A percentile compares a stretch with the other conserved stretches of the same genome.
These are phyloP conservation scores for Listronotus oregonensis DNA, from an alignment of 1,140 invertebrate species.

Conservation along the genomic window DNA sequence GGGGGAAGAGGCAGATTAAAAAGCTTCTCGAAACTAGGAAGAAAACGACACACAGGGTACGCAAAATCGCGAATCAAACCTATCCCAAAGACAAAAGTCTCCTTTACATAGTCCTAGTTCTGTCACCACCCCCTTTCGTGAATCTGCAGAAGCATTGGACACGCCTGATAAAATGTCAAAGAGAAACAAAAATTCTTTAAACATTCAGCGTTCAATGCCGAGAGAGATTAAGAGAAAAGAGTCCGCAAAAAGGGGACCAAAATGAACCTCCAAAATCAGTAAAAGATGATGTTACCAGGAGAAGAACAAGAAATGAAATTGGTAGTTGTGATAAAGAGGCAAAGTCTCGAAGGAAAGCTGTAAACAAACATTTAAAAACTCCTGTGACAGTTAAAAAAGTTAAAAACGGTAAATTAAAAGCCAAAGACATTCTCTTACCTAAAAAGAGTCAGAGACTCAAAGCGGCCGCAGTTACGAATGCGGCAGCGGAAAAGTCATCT, in stretches of 20 bases:
- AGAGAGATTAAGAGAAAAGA: slow-evolving; percentile 49
- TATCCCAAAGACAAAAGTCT: slow-evolving; percentile 30
- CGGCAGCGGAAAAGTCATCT: slow-evolving; percentile 1
- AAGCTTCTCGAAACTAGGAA: no score
- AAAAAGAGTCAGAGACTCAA: slow-evolving; percentile 28
- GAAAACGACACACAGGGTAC: slow-evolving; percentile 54
- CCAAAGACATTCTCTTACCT: neutral
- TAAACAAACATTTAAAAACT: neutral
- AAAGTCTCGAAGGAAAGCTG: neutral
- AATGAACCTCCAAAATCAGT: slow-evolving; percentile 1
- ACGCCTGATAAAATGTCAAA: slow-evolving; percentile 76
- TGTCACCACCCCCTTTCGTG: slow-evolving; percentile 7
- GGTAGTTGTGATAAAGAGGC: neutral
- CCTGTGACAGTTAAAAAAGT: neutral
- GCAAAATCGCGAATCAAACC: slow-evolving; percentile 42
- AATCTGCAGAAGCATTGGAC: slow-evolving; percentile 67
- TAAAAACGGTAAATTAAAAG: slow-evolving; percentile 12
- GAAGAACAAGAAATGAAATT: slow-evolving; percentile 14
- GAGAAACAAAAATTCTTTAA: slow-evolving; percentile 86
- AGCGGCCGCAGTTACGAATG: slow-evolving; percentile 11
- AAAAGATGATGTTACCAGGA: slow-evolving; percentile 11
- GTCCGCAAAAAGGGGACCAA: neutral
- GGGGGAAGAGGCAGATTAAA: no score
- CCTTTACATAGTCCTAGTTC: slow-evolving; percentile 25
- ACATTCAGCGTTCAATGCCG: slow-evolving; percentile 72